Evolutionary conservation across 2,888 invertebrate genomes (phyloP).

Genomic region (Platycnemis pennipes): DNA sequence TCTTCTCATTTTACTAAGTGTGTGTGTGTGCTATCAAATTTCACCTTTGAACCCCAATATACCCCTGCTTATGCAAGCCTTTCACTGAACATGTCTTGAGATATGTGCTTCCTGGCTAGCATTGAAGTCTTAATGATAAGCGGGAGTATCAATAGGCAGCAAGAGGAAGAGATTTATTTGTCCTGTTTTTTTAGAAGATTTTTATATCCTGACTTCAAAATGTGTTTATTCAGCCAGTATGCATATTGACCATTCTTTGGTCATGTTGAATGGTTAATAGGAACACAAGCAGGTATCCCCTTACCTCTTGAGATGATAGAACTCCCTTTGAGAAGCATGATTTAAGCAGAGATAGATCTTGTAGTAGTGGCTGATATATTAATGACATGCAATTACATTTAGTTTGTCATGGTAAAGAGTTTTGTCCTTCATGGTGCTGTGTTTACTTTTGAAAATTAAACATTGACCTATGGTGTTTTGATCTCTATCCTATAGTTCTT

Average conservation of each 20-base stretch:
- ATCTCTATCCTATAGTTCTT: too few relatives aligned
- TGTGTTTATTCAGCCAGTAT: neutral
- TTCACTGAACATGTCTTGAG: neutral
- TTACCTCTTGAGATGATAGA: neutral
- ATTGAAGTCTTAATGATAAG: neutral
- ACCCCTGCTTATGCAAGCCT: slow-evolving; percentile 12
- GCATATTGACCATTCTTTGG: neutral
- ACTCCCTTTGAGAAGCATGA: neutral
- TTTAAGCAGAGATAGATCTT: neutral
- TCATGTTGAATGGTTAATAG: neutral
- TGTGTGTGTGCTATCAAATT: slow-evolving; percentile 46
- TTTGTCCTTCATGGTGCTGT: neutral
- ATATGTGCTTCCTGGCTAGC: neutral
- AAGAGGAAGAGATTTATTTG: neutral
- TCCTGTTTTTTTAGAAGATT: neutral
- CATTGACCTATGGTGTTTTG: too few relatives aligned
- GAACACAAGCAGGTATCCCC: too few relatives aligned
- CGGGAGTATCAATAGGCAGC: neutral
- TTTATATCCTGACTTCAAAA: neutral
- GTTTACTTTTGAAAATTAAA: neutral
- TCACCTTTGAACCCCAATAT: neutral
- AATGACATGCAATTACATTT: neutral
- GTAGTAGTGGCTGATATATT: neutral
- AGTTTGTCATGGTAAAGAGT: neutral
- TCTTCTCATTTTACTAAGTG: slow-evolving; percentile 45